Percentiles rank a stretch among this genome's conserved stretches.
These are phyloP conservation scores for Saguinus midas DNA, from an alignment of 2,113 vertebrate species.

Conservation along the genomic window DNA sequence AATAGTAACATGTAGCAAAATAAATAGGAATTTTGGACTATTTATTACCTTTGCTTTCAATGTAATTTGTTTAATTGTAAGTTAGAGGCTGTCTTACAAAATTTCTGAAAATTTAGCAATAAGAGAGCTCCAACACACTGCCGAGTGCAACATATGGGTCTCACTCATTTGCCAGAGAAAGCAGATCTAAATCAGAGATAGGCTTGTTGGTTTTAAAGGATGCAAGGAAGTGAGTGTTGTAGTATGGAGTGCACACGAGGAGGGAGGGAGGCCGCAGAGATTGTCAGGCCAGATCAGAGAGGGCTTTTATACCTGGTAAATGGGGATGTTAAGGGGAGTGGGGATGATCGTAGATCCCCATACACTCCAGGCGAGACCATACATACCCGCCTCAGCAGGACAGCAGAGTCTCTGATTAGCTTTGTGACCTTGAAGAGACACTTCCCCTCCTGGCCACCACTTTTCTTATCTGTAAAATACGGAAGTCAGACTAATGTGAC, in stretches of 20 bases:
- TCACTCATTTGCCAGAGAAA: background rate
- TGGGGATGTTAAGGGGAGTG: background rate
- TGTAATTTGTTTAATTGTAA: background rate
- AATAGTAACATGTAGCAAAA: background rate
- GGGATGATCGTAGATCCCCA: background rate
- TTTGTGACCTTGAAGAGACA: background rate
- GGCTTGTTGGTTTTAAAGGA: background rate
- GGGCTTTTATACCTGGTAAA: background rate
- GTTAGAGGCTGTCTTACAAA: background rate
- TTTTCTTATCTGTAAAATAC: background rate
- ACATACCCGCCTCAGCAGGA: background rate
- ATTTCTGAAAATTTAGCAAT: background rate
- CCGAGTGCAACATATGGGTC: fast-evolving
- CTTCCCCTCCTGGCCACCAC: background rate
- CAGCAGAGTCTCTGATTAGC: background rate
- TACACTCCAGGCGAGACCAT: background rate
- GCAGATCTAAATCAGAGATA: background rate
- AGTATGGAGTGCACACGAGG: fast-evolving
- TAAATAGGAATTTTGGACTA: background rate
- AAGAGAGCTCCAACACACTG: fast-evolving
- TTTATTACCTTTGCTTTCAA: background rate
- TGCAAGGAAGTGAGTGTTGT: background rate
- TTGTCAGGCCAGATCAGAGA: background rate
- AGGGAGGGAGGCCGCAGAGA: background rate
- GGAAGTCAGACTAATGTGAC: background rate